Evolutionary conservation across 2,797 vertebrate species (phyloP).

Genomic region (Hypotaenidia philippensis): DNA sequence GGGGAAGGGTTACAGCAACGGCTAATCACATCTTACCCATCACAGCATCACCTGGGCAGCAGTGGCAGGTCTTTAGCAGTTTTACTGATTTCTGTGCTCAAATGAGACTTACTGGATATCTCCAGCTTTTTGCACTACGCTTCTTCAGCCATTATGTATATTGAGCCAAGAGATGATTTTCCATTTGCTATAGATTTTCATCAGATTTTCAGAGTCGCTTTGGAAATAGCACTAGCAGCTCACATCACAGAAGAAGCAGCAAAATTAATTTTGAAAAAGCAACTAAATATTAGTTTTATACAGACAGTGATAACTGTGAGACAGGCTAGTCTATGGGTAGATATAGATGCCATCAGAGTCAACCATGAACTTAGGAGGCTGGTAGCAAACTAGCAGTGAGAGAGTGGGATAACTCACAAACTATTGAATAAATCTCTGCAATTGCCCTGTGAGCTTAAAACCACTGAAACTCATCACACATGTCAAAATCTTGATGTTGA

Average conservation of each 20-base stretch:
- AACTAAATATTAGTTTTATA: neutral
- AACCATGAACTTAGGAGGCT: neutral
- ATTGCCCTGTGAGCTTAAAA: neutral
- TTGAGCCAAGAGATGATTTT: neutral
- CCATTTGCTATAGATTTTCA: neutral
- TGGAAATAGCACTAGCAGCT: neutral
- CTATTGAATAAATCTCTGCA: conserved; percentile 9
- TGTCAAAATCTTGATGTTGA: conserved; percentile 30
- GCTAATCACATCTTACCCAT: neutral
- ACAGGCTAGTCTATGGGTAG: neutral
- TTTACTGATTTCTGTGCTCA: neutral
- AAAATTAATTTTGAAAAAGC: neutral
- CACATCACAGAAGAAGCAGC: neutral
- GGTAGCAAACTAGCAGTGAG: neutral
- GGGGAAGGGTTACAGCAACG: neutral
- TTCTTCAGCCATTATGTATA: neutral
- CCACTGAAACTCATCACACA: neutral
- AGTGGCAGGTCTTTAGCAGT: neutral
- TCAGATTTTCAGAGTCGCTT: neutral
- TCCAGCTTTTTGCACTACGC: neutral
- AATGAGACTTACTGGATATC: no score
- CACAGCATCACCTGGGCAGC: neutral
- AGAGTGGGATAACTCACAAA: neutral
- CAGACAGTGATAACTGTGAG: neutral
- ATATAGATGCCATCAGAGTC: neutral